Evolutionary conservation across 1,140 invertebrate species (phyloP).

Genomic region (Hyles vespertilio): DNA sequence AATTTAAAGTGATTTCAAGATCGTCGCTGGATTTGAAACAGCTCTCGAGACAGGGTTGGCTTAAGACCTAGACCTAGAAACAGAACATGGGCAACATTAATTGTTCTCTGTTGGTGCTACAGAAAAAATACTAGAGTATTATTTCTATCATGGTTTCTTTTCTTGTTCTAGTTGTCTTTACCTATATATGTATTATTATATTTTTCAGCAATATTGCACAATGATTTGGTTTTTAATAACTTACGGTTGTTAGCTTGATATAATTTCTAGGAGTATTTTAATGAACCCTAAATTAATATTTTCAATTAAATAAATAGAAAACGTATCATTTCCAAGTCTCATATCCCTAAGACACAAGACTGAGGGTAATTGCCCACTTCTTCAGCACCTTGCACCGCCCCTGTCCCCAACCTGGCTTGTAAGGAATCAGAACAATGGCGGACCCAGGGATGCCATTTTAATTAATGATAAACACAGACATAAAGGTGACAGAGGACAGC

Average conservation of each 20-base stretch:
- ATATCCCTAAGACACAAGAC: not conserved
- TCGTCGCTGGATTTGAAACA: too few relatives aligned
- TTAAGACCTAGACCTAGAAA: too few relatives aligned
- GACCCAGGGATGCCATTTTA: constrained; percentile 18
- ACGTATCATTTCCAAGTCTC: not conserved
- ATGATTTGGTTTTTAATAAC: not conserved
- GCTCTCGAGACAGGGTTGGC: too few relatives aligned
- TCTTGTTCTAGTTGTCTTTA: too few relatives aligned
- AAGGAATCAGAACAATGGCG: constrained; percentile 1
- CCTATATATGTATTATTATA: too few relatives aligned
- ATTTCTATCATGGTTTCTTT: too few relatives aligned
- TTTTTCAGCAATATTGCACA: too few relatives aligned
- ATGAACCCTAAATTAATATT: not conserved
- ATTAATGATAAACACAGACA: constrained; percentile 21
- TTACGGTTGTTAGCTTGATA: not conserved
- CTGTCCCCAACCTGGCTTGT: not conserved
- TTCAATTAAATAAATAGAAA: not conserved
- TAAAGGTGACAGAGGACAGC: constrained; percentile 8
- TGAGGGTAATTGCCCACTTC: not conserved
- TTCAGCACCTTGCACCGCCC: not conserved
- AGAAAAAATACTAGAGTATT: too few relatives aligned
- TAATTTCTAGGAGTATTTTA: not conserved
- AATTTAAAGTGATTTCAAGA: too few relatives aligned
- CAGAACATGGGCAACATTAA: too few relatives aligned
- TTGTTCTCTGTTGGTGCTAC: too few relatives aligned